phyloP scores from a whole-genome alignment of 1,140 invertebrate species.

The Zophobas atratus region DNA sequence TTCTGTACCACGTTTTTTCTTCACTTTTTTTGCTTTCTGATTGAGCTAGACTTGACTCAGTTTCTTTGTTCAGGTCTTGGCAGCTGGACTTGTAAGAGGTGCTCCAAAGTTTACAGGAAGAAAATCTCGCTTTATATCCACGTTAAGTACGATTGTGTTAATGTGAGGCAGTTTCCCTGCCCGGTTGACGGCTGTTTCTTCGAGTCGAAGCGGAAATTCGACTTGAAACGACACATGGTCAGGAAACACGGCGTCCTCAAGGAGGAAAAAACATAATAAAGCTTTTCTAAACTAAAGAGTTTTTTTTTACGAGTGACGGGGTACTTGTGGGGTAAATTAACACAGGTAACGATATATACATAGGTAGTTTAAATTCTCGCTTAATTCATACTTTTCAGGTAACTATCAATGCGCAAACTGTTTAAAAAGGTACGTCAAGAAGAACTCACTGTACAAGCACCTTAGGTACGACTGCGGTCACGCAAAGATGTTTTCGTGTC shows the following conservation, averaged over 20 bases:
- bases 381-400: neutral
- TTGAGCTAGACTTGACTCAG: slow-evolving; percentile 5
- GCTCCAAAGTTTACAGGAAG: slow-evolving; percentile 33
- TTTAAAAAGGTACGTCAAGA: neutral
- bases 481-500: slow-evolving; percentile 67
- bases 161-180: neutral
- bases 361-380: too few relatives aligned
- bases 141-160: slow-evolving; percentile 20
- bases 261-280: neutral
- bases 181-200: slow-evolving; percentile 68
- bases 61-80: slow-evolving; percentile 35
- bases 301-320: too few relatives aligned
- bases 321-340: too few relatives aligned
- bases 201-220: slow-evolving; percentile 69
- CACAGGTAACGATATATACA: too few relatives aligned
- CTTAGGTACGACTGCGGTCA: slow-evolving; percentile 77
- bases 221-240: slow-evolving; percentile 66
- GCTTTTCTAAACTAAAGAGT: neutral
- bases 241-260: neutral
- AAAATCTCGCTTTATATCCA: slow-evolving; percentile 28
- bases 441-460: slow-evolving; percentile 1
- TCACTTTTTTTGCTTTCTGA: neutral
- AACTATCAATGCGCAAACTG: slow-evolving; percentile 4
- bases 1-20: neutral
- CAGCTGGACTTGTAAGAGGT: slow-evolving; percentile 19